Evolutionary conservation across 2,888 invertebrate genomes (phyloP).

Genomic region (Epiblema foenella): DNA sequence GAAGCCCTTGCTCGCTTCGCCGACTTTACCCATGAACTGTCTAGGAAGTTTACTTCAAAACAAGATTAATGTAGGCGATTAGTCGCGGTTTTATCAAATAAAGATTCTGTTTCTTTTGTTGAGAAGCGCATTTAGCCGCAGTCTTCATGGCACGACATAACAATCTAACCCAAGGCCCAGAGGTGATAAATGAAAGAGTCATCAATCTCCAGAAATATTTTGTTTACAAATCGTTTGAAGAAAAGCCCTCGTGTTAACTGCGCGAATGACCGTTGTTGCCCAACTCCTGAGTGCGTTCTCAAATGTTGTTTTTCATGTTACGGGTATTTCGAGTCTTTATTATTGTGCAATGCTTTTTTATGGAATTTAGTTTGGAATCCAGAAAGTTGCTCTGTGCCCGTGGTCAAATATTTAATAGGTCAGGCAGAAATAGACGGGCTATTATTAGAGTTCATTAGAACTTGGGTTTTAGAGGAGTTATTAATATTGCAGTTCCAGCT

Average conservation of each 20-base stretch:
- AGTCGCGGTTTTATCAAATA: conserved; percentile 21
- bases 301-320: conserved; percentile 53
- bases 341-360: conserved; percentile 72
- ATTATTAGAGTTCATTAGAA: conserved; percentile 74
- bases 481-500: conserved; percentile 48
- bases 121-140: conserved; percentile 44
- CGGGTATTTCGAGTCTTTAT: conserved; percentile 53
- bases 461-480: conserved; percentile 57
- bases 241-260: conserved; percentile 67
- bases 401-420: conserved; percentile 70
- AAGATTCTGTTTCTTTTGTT: conserved; percentile 27
- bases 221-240: conserved; percentile 62
- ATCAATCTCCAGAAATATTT: conserved; percentile 47
- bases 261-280: conserved; percentile 62
- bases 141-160: conserved; percentile 43
- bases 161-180: conserved; percentile 34
- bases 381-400: conserved; percentile 60
- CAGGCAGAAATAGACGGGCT: conserved; percentile 72
- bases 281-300: conserved; percentile 58
- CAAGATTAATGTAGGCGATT: conserved; percentile 37
- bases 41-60: conserved; percentile 60
- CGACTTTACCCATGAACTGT: conserved; percentile 62
- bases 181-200: conserved; percentile 41
- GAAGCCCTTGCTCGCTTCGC: conserved; percentile 40
- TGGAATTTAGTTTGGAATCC: conserved; percentile 68